A percentile compares a stretch with the other conserved stretches of the same genome.
These are phyloP conservation scores for Apis cerana DNA, from an alignment of 1,140 invertebrate species.

Conservation along the genomic window DNA sequence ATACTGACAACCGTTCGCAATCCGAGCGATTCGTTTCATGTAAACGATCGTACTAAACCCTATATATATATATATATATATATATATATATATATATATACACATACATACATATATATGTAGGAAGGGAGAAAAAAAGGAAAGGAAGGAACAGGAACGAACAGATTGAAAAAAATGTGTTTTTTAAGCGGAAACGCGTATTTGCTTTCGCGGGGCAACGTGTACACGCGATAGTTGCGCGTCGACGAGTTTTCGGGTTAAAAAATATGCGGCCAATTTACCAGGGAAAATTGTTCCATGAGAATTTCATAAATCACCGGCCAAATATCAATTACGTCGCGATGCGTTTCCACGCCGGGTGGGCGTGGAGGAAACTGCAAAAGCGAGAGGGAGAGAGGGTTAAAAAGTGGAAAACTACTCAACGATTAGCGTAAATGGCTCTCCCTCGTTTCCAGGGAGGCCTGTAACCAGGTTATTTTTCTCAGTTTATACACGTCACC, in stretches of 20 bases:
- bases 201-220: neutral
- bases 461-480: constrained; percentile 57
- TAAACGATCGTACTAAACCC: neutral
- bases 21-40: neutral
- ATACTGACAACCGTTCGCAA: neutral
- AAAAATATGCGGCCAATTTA: constrained; percentile 43
- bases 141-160: too few species aligned
- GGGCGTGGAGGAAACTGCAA: neutral
- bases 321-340: constrained; percentile 49
- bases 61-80: neutral
- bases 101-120: neutral
- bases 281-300: constrained; percentile 39
- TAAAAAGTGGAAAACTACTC: constrained; percentile 53
- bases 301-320: constrained; percentile 50
- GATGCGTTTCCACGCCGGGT: constrained; percentile 27
- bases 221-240: neutral
- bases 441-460: neutral
- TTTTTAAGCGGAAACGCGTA: constrained; percentile 30
- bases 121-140: neutral
- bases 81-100: neutral
- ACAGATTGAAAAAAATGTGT: neutral
- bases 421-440: constrained; percentile 53
- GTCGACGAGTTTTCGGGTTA: constrained; percentile 7
- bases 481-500: constrained; percentile 32
- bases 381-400: neutral